Percentiles rank a stretch among this genome's conserved stretches.
Evolutionary conservation across 2,797 vertebrate species (phyloP).

Genomic region (Meda fulgida): DNA sequence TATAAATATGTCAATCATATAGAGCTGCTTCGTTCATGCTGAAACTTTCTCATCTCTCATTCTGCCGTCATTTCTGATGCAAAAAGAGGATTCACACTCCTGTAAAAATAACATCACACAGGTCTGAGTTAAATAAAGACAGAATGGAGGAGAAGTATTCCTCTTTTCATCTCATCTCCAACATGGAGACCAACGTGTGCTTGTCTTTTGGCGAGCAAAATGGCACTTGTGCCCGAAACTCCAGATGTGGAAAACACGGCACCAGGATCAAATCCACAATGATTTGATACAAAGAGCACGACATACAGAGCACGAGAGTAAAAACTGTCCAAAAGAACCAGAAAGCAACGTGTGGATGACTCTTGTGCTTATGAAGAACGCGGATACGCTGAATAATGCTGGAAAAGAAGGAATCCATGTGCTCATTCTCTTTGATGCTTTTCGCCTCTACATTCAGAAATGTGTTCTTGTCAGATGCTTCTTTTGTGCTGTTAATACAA

Average conservation of each 20-base stretch:
- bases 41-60: neutral
- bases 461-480: neutral
- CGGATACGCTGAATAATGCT: neutral
- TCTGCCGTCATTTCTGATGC: neutral
- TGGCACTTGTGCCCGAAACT: constrained; percentile 43
- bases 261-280: constrained; percentile 12
- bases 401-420: constrained; percentile 1
- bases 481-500: neutral
- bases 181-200: constrained; percentile 58
- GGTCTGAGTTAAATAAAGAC: neutral
- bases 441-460: neutral
- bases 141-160: neutral
- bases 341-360: neutral
- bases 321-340: constrained; percentile 18
- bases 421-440: neutral
- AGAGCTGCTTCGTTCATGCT: constrained; percentile 70
- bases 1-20: constrained; percentile 82
- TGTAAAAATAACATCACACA: neutral
- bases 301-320: neutral
- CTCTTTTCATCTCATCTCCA: constrained; percentile 35
- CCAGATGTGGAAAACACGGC: constrained; percentile 36
- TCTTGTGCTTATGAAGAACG: constrained; percentile 18
- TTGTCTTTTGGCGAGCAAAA: constrained; percentile 43
- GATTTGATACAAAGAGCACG: constrained; percentile 29
- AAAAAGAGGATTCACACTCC: neutral